Evolutionary conservation across 2,797 vertebrate species (phyloP).

Genomic region (Sparidentex hasta): DNA sequence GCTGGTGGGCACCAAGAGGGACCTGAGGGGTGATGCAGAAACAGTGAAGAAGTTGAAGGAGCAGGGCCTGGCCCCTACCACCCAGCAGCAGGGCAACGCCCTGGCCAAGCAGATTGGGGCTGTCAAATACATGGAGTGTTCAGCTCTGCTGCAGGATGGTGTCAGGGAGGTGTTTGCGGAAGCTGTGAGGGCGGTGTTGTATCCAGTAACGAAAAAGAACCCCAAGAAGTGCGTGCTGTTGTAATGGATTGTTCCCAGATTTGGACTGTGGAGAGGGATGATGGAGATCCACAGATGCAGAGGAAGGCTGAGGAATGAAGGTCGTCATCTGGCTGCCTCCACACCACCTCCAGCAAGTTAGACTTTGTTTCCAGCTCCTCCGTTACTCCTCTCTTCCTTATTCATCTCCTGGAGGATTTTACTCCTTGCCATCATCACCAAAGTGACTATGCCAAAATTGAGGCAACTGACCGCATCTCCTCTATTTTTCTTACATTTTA

Average conservation of each 20-base stretch:
- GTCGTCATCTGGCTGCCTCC: conserved; percentile 57
- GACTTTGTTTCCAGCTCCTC: conserved; percentile 66
- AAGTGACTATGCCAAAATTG: conserved; percentile 81
- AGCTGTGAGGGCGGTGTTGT: conserved; percentile 93
- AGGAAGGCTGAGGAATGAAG: conserved; percentile 66
- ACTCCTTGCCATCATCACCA: conserved; percentile 78
- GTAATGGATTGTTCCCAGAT: conserved; percentile 82
- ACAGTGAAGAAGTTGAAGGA: conserved; percentile 96
- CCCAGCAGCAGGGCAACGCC: conserved; percentile 91
- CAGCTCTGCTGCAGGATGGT: conserved; percentile 92
- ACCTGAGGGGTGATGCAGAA: conserved; percentile 91
- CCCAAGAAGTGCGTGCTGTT: conserved; percentile 92
- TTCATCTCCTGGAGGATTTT: conserved; percentile 76
- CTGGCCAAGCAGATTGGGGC: conserved; percentile 94
- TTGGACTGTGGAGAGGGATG: conserved; percentile 72
- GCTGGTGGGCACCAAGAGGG: conserved; percentile 94
- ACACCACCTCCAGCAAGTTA: conserved; percentile 54
- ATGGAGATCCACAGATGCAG: conserved; percentile 68
- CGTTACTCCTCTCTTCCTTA: conserved; percentile 63
- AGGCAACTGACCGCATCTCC: conserved; percentile 72
- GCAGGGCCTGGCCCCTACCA: conserved; percentile 92
- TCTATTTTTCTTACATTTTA: conserved; percentile 78
- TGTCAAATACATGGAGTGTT: conserved; percentile 96
- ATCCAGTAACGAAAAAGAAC: conserved; percentile 93
- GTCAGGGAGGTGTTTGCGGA: conserved; percentile 94